Percentiles rank a stretch among this genome's conserved stretches.
Conservation (phyloP, 2,888 invertebrate species). For the Podabrus alpinus region DNA sequence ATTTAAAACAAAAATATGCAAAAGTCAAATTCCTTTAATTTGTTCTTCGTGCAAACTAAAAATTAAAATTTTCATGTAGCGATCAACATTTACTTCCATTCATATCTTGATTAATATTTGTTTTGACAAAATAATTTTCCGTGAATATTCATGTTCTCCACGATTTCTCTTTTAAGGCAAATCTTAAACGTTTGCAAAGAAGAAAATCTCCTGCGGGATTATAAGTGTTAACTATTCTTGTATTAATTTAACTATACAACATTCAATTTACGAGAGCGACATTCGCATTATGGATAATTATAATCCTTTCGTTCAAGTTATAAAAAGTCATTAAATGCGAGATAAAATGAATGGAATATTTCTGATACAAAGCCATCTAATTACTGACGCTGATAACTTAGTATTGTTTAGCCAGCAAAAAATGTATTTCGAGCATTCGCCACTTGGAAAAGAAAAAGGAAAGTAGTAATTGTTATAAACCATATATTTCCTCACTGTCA, state of each 20-base stretch:
- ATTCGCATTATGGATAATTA: background rate
- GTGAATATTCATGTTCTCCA: background rate
- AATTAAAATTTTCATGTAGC: background rate
- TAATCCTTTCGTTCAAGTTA: background rate
- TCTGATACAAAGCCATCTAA: background rate
- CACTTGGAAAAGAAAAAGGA: background rate
- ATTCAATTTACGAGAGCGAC: background rate
- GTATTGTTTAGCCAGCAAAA: background rate
- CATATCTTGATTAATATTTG: background rate
- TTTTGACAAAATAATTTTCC: background rate
- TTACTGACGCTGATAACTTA: background rate
- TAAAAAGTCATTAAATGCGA: background rate
- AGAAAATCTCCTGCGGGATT: background rate
- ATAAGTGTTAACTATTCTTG: background rate
- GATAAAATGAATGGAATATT: background rate
- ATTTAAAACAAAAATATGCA: too few relatives aligned
- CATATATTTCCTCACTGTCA: background rate
- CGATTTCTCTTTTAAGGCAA: background rate
- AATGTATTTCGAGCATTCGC: background rate
- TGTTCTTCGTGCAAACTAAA: too few relatives aligned
- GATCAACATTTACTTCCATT: background rate
- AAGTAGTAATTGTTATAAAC: constrained; percentile 2
- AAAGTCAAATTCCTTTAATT: too few relatives aligned
- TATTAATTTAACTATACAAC: background rate
- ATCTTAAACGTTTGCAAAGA: background rate